A percentile compares a stretch with the other conserved stretches of the same genome.
Conservation (phyloP, 2,888 invertebrate genomes). For the Drosophila fulvimacula region DNA sequence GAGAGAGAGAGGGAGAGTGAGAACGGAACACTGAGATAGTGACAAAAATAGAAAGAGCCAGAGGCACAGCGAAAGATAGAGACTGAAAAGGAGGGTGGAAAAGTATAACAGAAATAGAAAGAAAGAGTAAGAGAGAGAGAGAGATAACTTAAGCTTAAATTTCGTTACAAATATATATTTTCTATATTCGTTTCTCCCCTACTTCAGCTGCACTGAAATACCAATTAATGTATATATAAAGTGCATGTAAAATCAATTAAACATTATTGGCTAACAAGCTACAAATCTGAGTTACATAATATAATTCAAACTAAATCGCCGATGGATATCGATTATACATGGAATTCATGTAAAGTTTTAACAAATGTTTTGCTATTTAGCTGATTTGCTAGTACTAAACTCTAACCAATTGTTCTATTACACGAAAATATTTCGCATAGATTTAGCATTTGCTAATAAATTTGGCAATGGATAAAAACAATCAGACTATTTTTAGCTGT, state of each 20-base stretch:
- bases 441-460: background rate
- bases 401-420: background rate
- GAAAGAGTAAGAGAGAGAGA: background rate
- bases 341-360: background rate
- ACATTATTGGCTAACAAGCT: background rate
- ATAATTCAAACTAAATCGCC: background rate
- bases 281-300: background rate
- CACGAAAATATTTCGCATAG: background rate
- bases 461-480: background rate
- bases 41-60: background rate
- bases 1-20: background rate
- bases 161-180: background rate
- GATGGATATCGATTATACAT: background rate
- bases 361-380: background rate
- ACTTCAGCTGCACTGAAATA: background rate
- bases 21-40: background rate
- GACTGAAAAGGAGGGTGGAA: background rate
- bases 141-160: background rate
- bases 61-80: background rate
- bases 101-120: background rate
- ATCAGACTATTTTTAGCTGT: conserved; percentile 14
- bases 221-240: too few relatives aligned
- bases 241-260: too few relatives aligned
- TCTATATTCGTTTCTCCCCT: background rate
- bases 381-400: background rate